Conservation (phyloP, 2,113 vertebrate species). For the Thunnus thynnus region DNA sequence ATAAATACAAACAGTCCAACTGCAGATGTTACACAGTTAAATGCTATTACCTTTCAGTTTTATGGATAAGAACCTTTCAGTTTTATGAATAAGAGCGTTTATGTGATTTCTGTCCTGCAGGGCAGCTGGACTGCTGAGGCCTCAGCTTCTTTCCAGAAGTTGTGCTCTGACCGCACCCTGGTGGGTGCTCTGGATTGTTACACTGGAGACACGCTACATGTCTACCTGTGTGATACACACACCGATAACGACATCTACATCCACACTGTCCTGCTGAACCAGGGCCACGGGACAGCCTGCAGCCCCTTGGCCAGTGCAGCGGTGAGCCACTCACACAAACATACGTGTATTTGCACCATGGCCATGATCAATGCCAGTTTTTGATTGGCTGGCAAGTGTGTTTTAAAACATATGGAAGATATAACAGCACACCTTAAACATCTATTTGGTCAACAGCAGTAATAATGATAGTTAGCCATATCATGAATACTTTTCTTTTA, state of each 20-base stretch:
- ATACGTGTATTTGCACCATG: not conserved
- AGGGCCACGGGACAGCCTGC: slow-evolving; percentile 86
- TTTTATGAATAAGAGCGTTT: not conserved
- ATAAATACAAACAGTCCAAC: not conserved
- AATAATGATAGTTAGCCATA: not conserved
- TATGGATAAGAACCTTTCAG: not conserved
- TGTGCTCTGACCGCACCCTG: slow-evolving; percentile 87
- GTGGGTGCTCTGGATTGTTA: slow-evolving; percentile 91
- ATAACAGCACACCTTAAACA: too few relatives aligned
- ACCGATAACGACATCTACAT: slow-evolving; percentile 90
- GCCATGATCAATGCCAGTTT: not conserved
- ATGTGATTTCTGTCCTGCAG: slow-evolving; percentile 70
- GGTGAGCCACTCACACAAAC: slow-evolving; percentile 34
- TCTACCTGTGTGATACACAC: slow-evolving; percentile 93
- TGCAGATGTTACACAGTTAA: not conserved
- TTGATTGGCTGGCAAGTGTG: not conserved
- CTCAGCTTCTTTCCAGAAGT: slow-evolving; percentile 83
- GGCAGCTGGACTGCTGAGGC: slow-evolving; percentile 88
- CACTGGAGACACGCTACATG: slow-evolving; percentile 85
- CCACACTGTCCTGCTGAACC: slow-evolving; percentile 84
- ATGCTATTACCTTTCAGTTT: not conserved
- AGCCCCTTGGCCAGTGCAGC: slow-evolving; percentile 70
- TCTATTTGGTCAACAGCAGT: not conserved
- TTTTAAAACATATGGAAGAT: not conserved
- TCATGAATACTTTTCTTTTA: not conserved